phyloP scores from a whole-genome alignment of 2,113 vertebrate genomes.

The Lasiurus cinereus region DNA sequence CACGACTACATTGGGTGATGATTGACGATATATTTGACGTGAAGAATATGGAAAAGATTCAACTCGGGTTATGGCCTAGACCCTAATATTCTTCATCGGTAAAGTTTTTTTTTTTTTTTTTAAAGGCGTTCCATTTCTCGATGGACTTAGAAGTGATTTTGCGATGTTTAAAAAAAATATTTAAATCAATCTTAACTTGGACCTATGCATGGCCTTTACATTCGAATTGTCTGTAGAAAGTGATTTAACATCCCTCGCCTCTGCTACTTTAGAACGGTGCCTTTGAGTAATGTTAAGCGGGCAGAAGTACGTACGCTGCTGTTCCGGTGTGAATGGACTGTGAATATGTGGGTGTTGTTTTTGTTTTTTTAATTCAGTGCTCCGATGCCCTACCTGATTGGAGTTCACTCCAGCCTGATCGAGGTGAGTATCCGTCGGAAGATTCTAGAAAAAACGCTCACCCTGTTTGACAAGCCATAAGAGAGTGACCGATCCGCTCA shows the following conservation, averaged over 20 bases:
- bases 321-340: conserved; percentile 51
- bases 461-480: neutral
- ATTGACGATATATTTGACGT: neutral
- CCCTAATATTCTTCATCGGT: neutral
- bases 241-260: conserved; percentile 5
- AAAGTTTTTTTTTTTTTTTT: neutral
- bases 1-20: neutral
- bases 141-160: conserved; percentile 5
- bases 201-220: neutral
- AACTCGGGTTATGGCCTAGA: neutral
- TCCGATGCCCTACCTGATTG: conserved; percentile 98
- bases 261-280: neutral
- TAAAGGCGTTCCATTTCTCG: neutral
- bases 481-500: neutral
- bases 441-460: too few relatives aligned
- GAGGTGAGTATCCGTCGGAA: conserved; percentile 91
- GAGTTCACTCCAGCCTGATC: conserved; percentile 97
- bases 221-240: neutral
- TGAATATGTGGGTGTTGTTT: conserved; percentile 50
- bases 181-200: neutral
- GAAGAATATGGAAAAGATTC: conserved; percentile 31
- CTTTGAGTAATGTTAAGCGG: conserved; percentile 22
- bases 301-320: conserved; percentile 14
- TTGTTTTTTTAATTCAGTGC: conserved; percentile 90
- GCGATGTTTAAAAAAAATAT: neutral